phyloP scores from a whole-genome alignment of 2,797 vertebrate species.

The Myoxocephalus aenaeus region DNA sequence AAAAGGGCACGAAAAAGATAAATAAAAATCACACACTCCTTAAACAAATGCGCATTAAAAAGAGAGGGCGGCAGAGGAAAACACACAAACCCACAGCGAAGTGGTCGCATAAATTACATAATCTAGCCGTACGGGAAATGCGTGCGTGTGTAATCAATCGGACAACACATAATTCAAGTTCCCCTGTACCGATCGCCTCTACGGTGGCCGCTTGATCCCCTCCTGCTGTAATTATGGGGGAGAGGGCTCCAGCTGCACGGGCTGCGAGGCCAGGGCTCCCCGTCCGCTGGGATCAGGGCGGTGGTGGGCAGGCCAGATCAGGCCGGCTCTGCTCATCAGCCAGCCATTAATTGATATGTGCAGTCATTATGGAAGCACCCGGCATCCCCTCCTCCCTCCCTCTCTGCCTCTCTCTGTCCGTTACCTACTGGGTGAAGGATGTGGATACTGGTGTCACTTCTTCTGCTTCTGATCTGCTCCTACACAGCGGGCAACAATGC shows the following conservation, averaged over 20 bases:
- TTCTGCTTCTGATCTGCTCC: slow-evolving; percentile 41
- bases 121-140: slow-evolving; percentile 32
- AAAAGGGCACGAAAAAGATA: not conserved
- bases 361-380: slow-evolving; percentile 75
- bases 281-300: slow-evolving; percentile 73
- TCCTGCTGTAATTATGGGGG: slow-evolving; percentile 83
- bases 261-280: slow-evolving; percentile 70
- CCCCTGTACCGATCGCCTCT: not conserved
- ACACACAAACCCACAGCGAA: slow-evolving; percentile 34
- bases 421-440: slow-evolving; percentile 58
- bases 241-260: slow-evolving; percentile 84
- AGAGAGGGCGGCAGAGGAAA: slow-evolving; percentile 23
- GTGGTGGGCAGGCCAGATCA: slow-evolving; percentile 76
- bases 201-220: slow-evolving; percentile 76
- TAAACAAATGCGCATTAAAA: slow-evolving; percentile 44
- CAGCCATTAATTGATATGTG: slow-evolving; percentile 87
- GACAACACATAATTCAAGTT: slow-evolving; percentile 36
- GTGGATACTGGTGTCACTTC: slow-evolving; percentile 37
- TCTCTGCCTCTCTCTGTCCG: slow-evolving; percentile 21
- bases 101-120: slow-evolving; percentile 51
- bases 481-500: slow-evolving; percentile 18
- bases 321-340: slow-evolving; percentile 76
- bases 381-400: not conserved
- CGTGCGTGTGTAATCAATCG: slow-evolving; percentile 37
- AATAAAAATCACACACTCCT: slow-evolving; percentile 36